A percentile compares a stretch with the other conserved stretches of the same genome.
These are phyloP conservation scores for Meteorus sp. DNA, from an alignment of 1,140 invertebrate species.

Conservation along the genomic window DNA sequence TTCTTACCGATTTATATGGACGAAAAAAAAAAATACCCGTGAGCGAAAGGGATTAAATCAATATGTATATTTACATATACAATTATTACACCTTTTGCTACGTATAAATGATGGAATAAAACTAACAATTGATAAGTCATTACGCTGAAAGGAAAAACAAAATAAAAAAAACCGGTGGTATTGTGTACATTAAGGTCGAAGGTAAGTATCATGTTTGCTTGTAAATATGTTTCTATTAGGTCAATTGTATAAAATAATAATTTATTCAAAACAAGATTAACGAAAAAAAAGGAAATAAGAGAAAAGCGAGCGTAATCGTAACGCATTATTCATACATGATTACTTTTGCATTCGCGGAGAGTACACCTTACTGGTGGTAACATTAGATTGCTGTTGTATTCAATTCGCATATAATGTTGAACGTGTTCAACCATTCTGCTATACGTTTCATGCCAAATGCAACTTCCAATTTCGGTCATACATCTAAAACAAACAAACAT, in stretches of 20 bases:
- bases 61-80: constrained; percentile 23
- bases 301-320: constrained; percentile 2
- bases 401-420: constrained; percentile 55
- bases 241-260: constrained; percentile 55
- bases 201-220: constrained; percentile 56
- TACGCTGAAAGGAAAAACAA: constrained; percentile 42
- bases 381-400: constrained; percentile 54
- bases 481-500: constrained; percentile 46
- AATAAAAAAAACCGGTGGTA: no score
- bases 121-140: constrained; percentile 40
- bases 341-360: constrained; percentile 43
- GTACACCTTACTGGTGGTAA: constrained; percentile 51
- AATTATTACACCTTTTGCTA: constrained; percentile 27
- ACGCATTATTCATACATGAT: not conserved
- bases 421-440: constrained; percentile 53
- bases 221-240: constrained; percentile 57
- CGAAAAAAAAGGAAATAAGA: constrained; percentile 10
- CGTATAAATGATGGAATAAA: constrained; percentile 26
- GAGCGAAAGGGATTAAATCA: constrained; percentile 16
- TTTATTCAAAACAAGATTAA: constrained; percentile 52
- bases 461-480: constrained; percentile 50
- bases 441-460: constrained; percentile 56
- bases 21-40: no score
- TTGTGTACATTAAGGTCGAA: constrained; percentile 50
- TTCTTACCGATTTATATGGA: constrained; percentile 48